Base-by-base conservation (phyloP, 2,797 vertebrate species). In the Malacoctenus gilli region DNA sequence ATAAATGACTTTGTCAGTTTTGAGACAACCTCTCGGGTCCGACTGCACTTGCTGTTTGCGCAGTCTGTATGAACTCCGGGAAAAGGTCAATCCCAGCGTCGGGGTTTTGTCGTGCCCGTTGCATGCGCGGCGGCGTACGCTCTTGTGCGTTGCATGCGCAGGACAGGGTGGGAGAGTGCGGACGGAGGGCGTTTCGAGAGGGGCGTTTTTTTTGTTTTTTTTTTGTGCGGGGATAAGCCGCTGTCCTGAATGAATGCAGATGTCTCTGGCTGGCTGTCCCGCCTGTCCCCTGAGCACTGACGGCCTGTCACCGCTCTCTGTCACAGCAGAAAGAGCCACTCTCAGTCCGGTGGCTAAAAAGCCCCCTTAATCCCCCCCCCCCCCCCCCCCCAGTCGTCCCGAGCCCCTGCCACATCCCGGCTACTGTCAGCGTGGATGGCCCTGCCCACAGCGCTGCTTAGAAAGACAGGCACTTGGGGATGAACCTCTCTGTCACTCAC, bases 231-330 rank as follows among this genome's bases (percentile, higher is more conserved):
- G 87, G 90, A 92, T 94, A 94, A 92, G 94, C 94, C 85, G 91
- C 92, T 59, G 80, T 92, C 91, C 92, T 93, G 94, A 96, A 95
- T 96, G 94, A 96, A 95, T 95, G 94, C 95, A 95, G 95, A 96
- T 95, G 95, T 95, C 95, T 93, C 93, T 83, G 78, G 80, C 92
- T 46, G 80, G 88, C 92, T 90, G 92, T 92, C 91, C n/a, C 61
- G 83, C 80, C 79, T 83, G 83, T 89, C 89, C 79, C 74, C 64
- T 53, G 73, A 54, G 71, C 57, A 2, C 84, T 89, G 87, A 90
- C 70, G 85, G 85, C 81, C 78, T 69, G 84, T 91, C 89, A 89
- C 85, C 83, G 80, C 84, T 78, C 79, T 80, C 82, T 86, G 85
- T 87, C 85, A 88, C 71, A 39, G 71, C 67, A 87, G 82, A 90